These are phyloP conservation scores for Lacanobia wlatinum DNA, from an alignment of 2,888 invertebrate species.

Conservation along the genomic window DNA sequence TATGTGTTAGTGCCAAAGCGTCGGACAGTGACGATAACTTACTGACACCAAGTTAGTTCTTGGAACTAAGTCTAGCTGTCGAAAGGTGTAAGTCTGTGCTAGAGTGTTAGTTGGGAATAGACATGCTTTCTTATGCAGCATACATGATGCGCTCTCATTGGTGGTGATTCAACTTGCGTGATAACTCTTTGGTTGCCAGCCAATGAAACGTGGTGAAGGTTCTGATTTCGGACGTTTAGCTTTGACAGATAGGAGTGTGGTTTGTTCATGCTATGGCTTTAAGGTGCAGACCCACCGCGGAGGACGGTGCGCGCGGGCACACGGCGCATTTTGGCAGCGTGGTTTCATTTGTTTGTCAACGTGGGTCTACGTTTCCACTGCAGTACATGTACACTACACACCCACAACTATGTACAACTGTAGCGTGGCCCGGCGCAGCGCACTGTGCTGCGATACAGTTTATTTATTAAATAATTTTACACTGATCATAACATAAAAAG, in stretches of 20 bases:
- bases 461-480: too few relatives aligned
- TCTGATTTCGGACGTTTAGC: neutral
- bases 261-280: too few relatives aligned
- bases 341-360: too few relatives aligned
- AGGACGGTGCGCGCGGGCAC: too few relatives aligned
- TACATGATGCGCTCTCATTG: neutral
- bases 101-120: neutral
- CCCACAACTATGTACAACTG: too few relatives aligned
- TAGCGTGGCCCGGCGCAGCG: too few relatives aligned
- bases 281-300: too few relatives aligned
- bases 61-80: constrained; percentile 16
- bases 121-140: neutral
- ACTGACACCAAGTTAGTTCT: constrained; percentile 39
- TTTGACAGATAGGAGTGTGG: neutral
- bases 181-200: neutral
- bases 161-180: neutral
- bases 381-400: too few relatives aligned
- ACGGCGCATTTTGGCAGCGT: too few relatives aligned
- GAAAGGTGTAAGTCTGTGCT: constrained; percentile 21
- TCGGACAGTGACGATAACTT: constrained; percentile 43
- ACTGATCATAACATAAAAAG: too few relatives aligned
- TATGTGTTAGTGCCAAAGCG: constrained; percentile 30
- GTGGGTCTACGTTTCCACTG: too few relatives aligned
- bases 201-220: neutral
- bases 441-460: too few relatives aligned